Base-by-base conservation (phyloP, 2,113 vertebrate genomes). In the Tor tambroides region DNA sequence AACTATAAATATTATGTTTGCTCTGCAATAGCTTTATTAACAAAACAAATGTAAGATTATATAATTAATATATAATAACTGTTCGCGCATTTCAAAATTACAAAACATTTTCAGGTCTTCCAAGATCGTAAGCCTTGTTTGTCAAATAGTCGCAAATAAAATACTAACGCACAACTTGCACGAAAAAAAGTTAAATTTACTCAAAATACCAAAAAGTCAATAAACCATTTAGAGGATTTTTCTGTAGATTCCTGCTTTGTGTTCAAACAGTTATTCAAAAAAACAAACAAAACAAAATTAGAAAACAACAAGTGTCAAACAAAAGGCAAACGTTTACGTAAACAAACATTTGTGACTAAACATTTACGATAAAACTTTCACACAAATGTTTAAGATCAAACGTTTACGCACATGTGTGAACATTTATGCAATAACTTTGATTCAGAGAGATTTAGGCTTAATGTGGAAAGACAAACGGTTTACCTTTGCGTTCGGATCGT, bases 401-500 rank as follows among this genome's bases (percentile, higher is more conserved):
- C 8, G 21, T 43, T 74, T 41, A 14, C 9, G 9, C 10, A 11
- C 17, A 21, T n/a, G 15, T 75, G 8, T 41, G 8, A 1, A 41
- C 41, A 41, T 1, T 3, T 43, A 14, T 49, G 2, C 4, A 14
- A n/a, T 1, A 41, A 32, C 15, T 69, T 32, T 0, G 38, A 43
- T 26, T 6, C 14, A 26, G 12, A 49, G 38, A 8, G 38, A 43
- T 28, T 46, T 4, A 59, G 17, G 1, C 7, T 23, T 38, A 8
- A 61, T n/a, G 30, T 41, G 51, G 5, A 67, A 51, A 49, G 26
- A 5, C 19, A 54, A 15, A 5, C 9, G 8, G 2, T 8, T 56
- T 90, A 96, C 97, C 96, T 96, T 91, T 96, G 84, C 90, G 94
- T 43, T 96, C 92, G 0, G 93, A 96, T 38, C 93, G 89, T 79